Base-by-base conservation (phyloP, 2,888 invertebrate genomes). In the Pemphredon lugubris region DNA sequence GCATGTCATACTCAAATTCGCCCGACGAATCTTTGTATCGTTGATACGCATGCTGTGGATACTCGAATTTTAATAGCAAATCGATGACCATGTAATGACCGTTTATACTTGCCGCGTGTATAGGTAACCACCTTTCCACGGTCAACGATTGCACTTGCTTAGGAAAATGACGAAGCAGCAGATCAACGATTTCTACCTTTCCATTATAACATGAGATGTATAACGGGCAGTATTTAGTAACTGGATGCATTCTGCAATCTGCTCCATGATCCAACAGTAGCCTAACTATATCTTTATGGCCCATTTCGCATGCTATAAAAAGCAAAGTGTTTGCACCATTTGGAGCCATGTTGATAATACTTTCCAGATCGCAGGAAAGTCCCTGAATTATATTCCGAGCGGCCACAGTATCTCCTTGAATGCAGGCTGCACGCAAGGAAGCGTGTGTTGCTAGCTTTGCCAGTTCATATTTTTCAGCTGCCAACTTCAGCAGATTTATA, bases 101-200 rank as follows among this genome's bases (percentile, higher is more conserved):
- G 83, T 96, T 96, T 84, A 97, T 96, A 72, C 96, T 95, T 40
- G 97, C 97, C 5, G 97, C 97, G 91, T 98, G 98, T 18, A 98
- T 91, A 0, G 98, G 98, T 70, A 97, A 91, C 96, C 97, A 97
- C 82, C 95, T 94, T 88, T 98, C 98, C 0, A 97, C 96, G 0
- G 98, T 98, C 76, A 95, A 93, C 91, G 95, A 94, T 91, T 95
- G 94, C 11, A 95, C 94, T 77, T 97, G 93, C 81, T 96, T 94
- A 0, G 98, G 97, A 90, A 96, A 98, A 83, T 94, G 93, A 86
- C 94, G 91, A 11, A 98, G 91, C 79, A 98, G 90, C 73, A 95
- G 87, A 80, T 94, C 93, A 0, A 94, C 95, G 65, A 97, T 95
- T 45, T 95, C 94, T 73, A 91, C 90, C 86, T 96, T 94, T 0